Evolutionary conservation across 2,797 vertebrate species (phyloP).

Genomic region (Huso huso): DNA sequence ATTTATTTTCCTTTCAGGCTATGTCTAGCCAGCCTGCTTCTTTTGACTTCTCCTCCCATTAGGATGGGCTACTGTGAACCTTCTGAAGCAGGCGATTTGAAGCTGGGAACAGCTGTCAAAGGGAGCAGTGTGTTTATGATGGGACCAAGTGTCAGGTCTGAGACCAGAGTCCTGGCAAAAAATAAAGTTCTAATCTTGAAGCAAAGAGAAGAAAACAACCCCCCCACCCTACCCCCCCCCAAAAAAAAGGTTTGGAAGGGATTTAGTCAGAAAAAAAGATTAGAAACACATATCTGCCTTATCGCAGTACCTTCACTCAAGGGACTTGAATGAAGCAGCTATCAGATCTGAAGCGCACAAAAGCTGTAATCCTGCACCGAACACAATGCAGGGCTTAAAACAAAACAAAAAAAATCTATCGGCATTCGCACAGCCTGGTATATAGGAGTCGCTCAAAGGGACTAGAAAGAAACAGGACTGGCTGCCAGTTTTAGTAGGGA

Average conservation of each 20-base stretch:
- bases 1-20: conserved; percentile 51
- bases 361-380: conserved; percentile 68
- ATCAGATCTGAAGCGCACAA: conserved; percentile 73
- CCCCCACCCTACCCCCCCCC: not conserved
- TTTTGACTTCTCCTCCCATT: conserved; percentile 4
- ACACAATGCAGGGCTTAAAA: conserved; percentile 59
- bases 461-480: conserved; percentile 31
- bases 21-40: conserved; percentile 44
- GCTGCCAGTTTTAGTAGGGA: conserved; percentile 39
- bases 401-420: conserved; percentile 40
- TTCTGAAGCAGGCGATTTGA: conserved; percentile 35
- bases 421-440: conserved; percentile 36
- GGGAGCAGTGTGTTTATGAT: conserved; percentile 52
- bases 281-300: conserved; percentile 68
- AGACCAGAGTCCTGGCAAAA: conserved; percentile 50
- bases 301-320: conserved; percentile 62
- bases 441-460: conserved; percentile 28
- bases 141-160: conserved; percentile 47
- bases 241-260: conserved; percentile 62
- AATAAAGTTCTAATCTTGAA: conserved; percentile 54
- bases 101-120: conserved; percentile 54
- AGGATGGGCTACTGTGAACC: conserved; percentile 49
- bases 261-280: conserved; percentile 64
- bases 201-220: conserved; percentile 29
- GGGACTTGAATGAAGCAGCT: conserved; percentile 67